Base-by-base conservation (phyloP, 2,113 vertebrate species). In the Hippopotamus amphibius region DNA sequence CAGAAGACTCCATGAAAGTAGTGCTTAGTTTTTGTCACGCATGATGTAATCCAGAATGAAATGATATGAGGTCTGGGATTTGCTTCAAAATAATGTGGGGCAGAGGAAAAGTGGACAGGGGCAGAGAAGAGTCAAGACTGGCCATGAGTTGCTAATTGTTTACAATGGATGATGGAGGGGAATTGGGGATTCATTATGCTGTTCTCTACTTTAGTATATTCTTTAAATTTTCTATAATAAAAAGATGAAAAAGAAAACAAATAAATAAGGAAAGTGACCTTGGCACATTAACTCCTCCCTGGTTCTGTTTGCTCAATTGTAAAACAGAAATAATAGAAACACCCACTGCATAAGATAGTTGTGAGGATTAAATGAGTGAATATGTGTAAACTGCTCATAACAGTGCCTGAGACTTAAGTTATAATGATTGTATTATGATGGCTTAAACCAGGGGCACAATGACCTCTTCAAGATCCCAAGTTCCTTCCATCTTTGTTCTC, bases 31-130 rank as follows among this genome's bases (percentile, higher is more conserved):
- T 93, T 83, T 89, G 61, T 82, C 68, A 83, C 0, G 19, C 87
- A 97, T 63, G 79, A 87, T 79, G 65, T 92, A 72, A 82, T 91
- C 95, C 50, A 87, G 79, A 90, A 97, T 79, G 68, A 95, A 79
- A 89, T 89, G 72, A 87, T 46, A 72, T 6, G n/a, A 76, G 90
- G 46, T 83, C 90, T 96, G 83, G 57, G 77, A 95, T 96, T 96
- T 96, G 57, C 82, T 90, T 93, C 79, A 63, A 82, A 95, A 77
- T 79, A 72, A 66, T n/a, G 37, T 69, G 46, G 66, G 65, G 19
- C 30, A 80, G 61, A 93, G 63, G 59, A 69, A 88, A 87, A 72
- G 87, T 93, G 80, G 55, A 59, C 72, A 88, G 48, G 28, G 61
- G 26, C 50, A n/a, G 37, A 37, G 81, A 88, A n/a, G 68, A 93